Base-by-base conservation (phyloP, 2,113 vertebrate species). In the Dipodomys merriami region DNA sequence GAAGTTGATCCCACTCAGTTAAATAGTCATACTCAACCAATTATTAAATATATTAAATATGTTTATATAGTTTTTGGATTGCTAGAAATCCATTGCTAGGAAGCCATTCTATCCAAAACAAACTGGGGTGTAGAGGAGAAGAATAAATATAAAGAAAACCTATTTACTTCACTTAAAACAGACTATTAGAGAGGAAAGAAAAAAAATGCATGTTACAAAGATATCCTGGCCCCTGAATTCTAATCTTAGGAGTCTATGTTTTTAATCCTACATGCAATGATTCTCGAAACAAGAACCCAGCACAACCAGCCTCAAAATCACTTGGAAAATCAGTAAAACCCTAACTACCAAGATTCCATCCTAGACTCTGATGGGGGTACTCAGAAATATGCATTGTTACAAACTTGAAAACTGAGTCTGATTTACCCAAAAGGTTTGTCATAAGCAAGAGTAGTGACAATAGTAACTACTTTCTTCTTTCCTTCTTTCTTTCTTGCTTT, bases 331-430 rank as follows among this genome's bases (percentile, higher is more conserved):
- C 4, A 84, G 22, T 72, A 62, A 95, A 64, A 83, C 8, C 65
- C 76, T 76, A n/a, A 84, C 35, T 86, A 29, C 73, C 71, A 13
- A 39, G 78, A 18, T 60, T 49, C 60, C 1, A 78, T 29, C 15
- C 78, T 44, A 79, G 46, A 65, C 33, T 46, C 33, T n/a, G 29
- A 7, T 60, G 23, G 13, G 6, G 19, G 12, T 18, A 23, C 85
- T 91, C 23, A 68, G 79, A 13, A 84, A 94, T 74, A 87, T 6
- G 5, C 8, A 65, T 49, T 73, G 60, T 78, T 68, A 71, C 8
- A 87, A 90, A 27, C 65, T 92, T 95, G 30, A 39, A 82, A 91
- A 78, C 29, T 78, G 9, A 64, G 83, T 87, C 73, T 95, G 25
- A 86, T 69, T 0, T 27, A 77, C n/a, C 16, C 46, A 64, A 83